A percentile compares a stretch with the other conserved stretches of the same genome.
Evolutionary conservation across 2,113 vertebrate genomes (phyloP).

Genomic region (Mionectes macconnelli): DNA sequence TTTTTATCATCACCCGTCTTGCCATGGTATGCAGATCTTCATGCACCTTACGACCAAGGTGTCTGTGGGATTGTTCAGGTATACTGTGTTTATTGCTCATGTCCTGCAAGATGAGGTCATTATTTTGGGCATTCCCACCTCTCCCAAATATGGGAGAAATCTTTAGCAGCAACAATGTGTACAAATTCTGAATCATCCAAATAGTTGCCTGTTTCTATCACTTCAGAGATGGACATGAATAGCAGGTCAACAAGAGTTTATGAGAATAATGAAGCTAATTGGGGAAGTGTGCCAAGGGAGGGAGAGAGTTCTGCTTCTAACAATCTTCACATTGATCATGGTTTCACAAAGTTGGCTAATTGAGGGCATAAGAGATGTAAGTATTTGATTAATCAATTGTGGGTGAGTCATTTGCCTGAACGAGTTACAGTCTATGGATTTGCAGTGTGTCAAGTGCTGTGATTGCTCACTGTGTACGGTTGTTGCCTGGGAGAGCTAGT

Average conservation of each 20-base stretch:
- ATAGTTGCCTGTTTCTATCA: too few species aligned
- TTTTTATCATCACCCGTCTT: neutral
- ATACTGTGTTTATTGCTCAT: neutral
- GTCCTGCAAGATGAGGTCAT: neutral
- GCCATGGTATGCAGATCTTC: neutral
- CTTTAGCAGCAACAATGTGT: neutral
- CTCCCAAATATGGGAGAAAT: neutral
- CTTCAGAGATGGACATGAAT: too few species aligned
- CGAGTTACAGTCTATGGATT: neutral
- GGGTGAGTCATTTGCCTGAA: neutral
- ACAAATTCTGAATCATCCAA: neutral
- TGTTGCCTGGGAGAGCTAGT: neutral
- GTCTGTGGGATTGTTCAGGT: neutral
- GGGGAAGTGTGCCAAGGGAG: rapidly evolving
- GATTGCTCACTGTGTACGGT: neutral
- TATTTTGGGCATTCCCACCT: neutral
- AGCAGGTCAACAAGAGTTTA: neutral
- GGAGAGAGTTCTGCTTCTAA: neutral
- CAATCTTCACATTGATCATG: neutral
- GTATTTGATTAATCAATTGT: conserved; percentile 12
- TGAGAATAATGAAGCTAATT: neutral
- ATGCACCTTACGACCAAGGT: rapidly evolving
- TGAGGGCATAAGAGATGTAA: neutral
- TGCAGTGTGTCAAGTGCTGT: neutral
- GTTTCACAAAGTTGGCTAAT: neutral